Conservation (phyloP, 2,888 invertebrate species). For the Stenodema calcarata region DNA sequence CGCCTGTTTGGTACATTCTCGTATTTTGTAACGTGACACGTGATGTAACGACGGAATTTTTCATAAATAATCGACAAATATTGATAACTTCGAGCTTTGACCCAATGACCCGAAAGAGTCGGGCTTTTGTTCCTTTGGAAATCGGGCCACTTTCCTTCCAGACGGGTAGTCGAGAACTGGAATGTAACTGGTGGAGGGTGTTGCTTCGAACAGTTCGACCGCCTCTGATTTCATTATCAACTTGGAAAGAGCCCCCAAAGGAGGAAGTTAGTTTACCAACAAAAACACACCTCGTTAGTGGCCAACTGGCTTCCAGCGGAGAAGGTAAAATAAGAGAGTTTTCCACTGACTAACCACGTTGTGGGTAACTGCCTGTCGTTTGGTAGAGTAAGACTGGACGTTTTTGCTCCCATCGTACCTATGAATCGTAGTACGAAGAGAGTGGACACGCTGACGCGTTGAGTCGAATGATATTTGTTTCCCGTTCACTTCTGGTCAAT, state of each 20-base stretch:
- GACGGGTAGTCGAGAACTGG: neutral
- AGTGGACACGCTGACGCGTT: too few species aligned
- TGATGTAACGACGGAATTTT: too few species aligned
- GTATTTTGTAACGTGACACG: too few species aligned
- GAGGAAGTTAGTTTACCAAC: constrained; percentile 15
- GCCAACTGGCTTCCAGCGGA: neutral
- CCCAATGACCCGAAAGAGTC: too few species aligned
- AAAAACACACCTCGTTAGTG: constrained; percentile 32
- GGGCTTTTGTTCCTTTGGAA: too few species aligned
- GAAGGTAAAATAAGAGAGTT: neutral
- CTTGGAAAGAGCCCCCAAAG: neutral
- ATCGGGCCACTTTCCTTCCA: neutral
- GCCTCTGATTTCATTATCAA: constrained; percentile 23
- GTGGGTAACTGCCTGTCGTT: neutral
- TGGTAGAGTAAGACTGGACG: neutral
- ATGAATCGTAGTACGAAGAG: too few species aligned
- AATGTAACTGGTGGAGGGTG: neutral
- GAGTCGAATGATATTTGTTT: too few species aligned
- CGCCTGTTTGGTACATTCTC: too few species aligned
- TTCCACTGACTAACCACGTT: neutral
- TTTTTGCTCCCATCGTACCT: too few species aligned
- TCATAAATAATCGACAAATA: too few species aligned
- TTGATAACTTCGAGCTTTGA: too few species aligned
- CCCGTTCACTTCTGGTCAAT: too few species aligned
- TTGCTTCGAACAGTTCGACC: constrained; percentile 1